Evolutionary conservation across 2,888 invertebrate species (phyloP), one percentile per base, ranked within the genome.

Genomic region (Parnassius smintheus): DNA sequence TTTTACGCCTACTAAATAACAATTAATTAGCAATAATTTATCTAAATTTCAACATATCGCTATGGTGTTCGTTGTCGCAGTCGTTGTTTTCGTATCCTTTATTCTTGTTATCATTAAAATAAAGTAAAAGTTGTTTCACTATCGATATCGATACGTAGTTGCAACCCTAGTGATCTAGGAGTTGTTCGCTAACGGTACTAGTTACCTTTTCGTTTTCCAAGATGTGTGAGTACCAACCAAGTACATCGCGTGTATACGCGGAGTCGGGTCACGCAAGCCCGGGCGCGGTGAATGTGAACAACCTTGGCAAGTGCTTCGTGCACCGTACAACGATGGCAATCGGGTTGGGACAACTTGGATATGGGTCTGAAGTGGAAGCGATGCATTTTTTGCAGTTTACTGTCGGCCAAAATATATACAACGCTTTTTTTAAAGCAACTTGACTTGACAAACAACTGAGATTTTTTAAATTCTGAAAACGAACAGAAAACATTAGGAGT

Each of bases 201-300:
- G 53, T 22, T 57, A 56, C 51, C 46, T 57, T 62, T 62, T 62
- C 52, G 52, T 62, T 46, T 41, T 53, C 35, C 62, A 49, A 62
- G 62, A 62, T 52, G 57, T 53, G 57, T 53, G 52, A 41, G 48
- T 51, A 51, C 56, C 25, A 50, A 25, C 22, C 22, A 18, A 22
- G 51, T 13, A 42, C 57, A 41, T 50, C 53, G 55, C 61, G 61
- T 55, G 35, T 18, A 46, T 53, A 52, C 54, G 58, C 55, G 59
- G 22, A 35, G 57, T 56, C 25, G 54, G 67, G 67, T 69, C 66
- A 67, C 67, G 67, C 66, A 51, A 66, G 64, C 46, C 58, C 42
- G 59, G 60, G 54, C 58, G 63, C 55, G 67, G 66, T 56, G 46
- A 68, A 71, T 68, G 71, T 63, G 66, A 68, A 67, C 66, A 68